Conservation (phyloP, 2,797 vertebrate species). For the Percopsis omiscomaycus region DNA sequence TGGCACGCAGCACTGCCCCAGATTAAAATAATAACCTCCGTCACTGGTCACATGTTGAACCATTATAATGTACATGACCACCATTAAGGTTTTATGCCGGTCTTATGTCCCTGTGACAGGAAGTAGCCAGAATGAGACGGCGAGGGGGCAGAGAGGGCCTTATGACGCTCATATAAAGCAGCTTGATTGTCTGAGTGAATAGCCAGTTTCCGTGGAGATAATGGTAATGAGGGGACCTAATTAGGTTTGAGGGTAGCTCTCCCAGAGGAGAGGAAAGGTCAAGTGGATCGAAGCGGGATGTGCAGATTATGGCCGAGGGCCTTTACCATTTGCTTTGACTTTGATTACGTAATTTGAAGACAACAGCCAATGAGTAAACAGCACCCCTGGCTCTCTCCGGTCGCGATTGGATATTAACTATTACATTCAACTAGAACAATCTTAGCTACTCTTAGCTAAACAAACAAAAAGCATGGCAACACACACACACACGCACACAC, state of each 20-base stretch:
- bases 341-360: constrained; percentile 46
- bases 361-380: constrained; percentile 37
- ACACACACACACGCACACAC: constrained; percentile 2
- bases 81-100: background rate
- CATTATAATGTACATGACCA: constrained; percentile 1
- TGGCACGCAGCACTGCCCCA: constrained; percentile 28
- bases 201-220: constrained; percentile 21
- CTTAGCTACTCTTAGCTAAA: background rate
- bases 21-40: background rate
- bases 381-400: constrained; percentile 9
- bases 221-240: constrained; percentile 1
- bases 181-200: constrained; percentile 8
- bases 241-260: constrained; percentile 12
- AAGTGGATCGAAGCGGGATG: constrained; percentile 38
- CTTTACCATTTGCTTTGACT: constrained; percentile 52
- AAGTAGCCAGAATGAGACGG: no score
- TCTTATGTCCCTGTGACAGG: no score
- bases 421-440: constrained; percentile 2
- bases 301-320: constrained; percentile 23
- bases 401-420: constrained; percentile 21
- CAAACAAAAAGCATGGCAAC: background rate
- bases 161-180: background rate
- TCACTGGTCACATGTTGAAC: constrained; percentile 23
- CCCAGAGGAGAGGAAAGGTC: constrained; percentile 26
- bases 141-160: no score